A percentile compares a stretch with the other conserved stretches of the same genome.
These are phyloP conservation scores for Ophion ventricosus DNA, from an alignment of 2,888 invertebrate genomes.

Conservation along the genomic window DNA sequence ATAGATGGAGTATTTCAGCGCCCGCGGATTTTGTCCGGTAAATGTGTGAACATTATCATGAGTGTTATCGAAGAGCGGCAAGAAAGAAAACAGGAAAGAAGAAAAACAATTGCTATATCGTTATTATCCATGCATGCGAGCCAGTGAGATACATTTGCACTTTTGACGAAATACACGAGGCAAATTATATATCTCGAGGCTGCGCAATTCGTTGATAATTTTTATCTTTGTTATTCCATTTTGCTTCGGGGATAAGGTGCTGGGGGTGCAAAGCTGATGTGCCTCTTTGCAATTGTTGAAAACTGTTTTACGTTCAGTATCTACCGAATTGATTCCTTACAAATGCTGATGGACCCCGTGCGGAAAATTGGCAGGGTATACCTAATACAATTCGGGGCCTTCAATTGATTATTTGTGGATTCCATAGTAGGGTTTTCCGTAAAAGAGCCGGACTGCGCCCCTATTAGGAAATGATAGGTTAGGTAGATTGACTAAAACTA, in stretches of 20 bases:
- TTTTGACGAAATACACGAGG: constrained; percentile 38
- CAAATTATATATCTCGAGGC: constrained; percentile 4
- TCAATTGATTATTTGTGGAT: no score
- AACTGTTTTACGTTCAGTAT: background rate
- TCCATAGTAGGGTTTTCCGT: no score
- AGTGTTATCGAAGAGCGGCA: constrained; percentile 10
- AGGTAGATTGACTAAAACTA: no score
- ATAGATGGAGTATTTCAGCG: background rate
- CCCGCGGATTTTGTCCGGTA: background rate
- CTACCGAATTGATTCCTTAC: background rate
- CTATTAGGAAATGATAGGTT: no score
- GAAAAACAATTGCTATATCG: constrained; percentile 27
- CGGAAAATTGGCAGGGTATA: no score
- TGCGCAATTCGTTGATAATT: constrained; percentile 47
- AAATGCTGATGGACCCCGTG: no score
- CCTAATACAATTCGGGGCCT: no score
- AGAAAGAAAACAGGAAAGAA: background rate
- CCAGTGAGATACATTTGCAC: constrained; percentile 23
- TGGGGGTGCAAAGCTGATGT: background rate
- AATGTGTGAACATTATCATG: constrained; percentile 1
- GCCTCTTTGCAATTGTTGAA: constrained; percentile 8
- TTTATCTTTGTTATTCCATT: constrained; percentile 59
- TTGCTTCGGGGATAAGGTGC: constrained; percentile 41
- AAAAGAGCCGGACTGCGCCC: no score
- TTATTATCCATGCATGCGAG: constrained; percentile 13